Percentiles rank a stretch among this genome's conserved stretches.
Conservation (phyloP, 92 coral and sea anemone genomes). For the Blastomussa wellsi region DNA sequence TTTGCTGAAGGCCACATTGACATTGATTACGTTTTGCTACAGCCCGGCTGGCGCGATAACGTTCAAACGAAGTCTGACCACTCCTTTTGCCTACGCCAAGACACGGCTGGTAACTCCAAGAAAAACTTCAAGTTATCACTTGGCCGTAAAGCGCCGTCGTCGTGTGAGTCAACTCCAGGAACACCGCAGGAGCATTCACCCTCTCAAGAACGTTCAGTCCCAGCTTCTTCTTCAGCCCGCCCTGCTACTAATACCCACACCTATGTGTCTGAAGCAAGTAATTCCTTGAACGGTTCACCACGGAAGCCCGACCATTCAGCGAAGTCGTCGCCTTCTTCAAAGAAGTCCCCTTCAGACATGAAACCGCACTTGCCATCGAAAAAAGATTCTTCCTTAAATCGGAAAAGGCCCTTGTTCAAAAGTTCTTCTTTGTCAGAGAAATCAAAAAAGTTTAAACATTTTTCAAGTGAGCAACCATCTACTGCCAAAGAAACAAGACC, state of each 20-base stretch:
- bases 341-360: neutral
- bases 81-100: slow-evolving; percentile 22
- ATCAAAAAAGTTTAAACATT: neutral
- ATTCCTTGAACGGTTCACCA: neutral
- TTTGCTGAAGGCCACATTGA: slow-evolving; percentile 29
- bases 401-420: neutral
- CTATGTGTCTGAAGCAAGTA: neutral
- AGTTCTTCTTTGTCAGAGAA: neutral
- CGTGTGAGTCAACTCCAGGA: slow-evolving; percentile 5
- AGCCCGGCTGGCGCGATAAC: slow-evolving; percentile 11
- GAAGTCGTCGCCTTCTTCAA: neutral
- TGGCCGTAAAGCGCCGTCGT: neutral
- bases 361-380: neutral
- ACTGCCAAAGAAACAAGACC: neutral
- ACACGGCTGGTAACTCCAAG: slow-evolving; percentile 2
- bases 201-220: slow-evolving; percentile 5
- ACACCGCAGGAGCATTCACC: slow-evolving; percentile 19
- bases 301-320: neutral
- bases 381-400: neutral
- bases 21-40: slow-evolving; percentile 23
- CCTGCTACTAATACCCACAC: slow-evolving; percentile 1
- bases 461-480: neutral
- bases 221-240: slow-evolving; percentile 5
- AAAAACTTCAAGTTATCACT: slow-evolving; percentile 18
- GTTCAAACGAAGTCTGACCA: slow-evolving; percentile 16